These are phyloP conservation scores for Pagetopsis macropterus DNA, from an alignment of 2,797 vertebrate genomes.

Conservation along the genomic window DNA sequence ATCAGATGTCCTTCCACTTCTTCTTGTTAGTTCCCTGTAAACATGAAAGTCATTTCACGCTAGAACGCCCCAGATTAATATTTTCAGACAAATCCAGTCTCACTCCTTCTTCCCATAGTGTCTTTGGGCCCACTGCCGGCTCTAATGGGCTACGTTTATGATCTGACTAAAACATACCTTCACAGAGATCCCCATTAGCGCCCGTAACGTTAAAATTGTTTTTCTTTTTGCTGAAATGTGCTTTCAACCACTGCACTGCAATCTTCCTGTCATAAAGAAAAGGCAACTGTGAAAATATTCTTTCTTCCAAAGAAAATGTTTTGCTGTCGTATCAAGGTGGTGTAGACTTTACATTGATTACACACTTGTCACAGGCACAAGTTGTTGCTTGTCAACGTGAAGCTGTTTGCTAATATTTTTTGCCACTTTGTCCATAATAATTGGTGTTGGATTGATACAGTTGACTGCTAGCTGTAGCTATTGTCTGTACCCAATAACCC, in stretches of 20 bases:
- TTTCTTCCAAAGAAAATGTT: slow-evolving; percentile 47
- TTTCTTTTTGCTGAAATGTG: slow-evolving; percentile 57
- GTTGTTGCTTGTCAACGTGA: slow-evolving; percentile 58
- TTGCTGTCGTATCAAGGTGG: slow-evolving; percentile 54
- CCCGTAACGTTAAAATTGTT: slow-evolving; percentile 34
- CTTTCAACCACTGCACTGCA: slow-evolving; percentile 64
- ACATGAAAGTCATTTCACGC: slow-evolving; percentile 67
- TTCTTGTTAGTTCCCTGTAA: slow-evolving; percentile 49
- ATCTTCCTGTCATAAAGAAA: slow-evolving; percentile 72
- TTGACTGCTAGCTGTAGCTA: slow-evolving; percentile 9
- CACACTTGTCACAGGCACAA: slow-evolving; percentile 54
- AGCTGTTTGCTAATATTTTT: slow-evolving; percentile 40
- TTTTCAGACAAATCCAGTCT: slow-evolving; percentile 58
- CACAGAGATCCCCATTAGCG: slow-evolving; percentile 45
- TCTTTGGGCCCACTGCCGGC: slow-evolving; percentile 28
- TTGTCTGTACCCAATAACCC: slow-evolving; percentile 11
- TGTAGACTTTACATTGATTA: slow-evolving; percentile 58
- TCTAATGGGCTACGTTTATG: slow-evolving; percentile 65
- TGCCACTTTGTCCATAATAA: slow-evolving; percentile 33
- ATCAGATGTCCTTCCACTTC: slow-evolving; percentile 27
- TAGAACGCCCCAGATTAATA: slow-evolving; percentile 51
- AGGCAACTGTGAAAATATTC: slow-evolving; percentile 58
- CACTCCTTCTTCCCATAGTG: slow-evolving; percentile 48
- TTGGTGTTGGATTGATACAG: slow-evolving; percentile 14
- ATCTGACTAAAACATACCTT: slow-evolving; percentile 55